Conservation (phyloP, 2,113 vertebrate genomes). For the Oncorhynchus keta region DNA sequence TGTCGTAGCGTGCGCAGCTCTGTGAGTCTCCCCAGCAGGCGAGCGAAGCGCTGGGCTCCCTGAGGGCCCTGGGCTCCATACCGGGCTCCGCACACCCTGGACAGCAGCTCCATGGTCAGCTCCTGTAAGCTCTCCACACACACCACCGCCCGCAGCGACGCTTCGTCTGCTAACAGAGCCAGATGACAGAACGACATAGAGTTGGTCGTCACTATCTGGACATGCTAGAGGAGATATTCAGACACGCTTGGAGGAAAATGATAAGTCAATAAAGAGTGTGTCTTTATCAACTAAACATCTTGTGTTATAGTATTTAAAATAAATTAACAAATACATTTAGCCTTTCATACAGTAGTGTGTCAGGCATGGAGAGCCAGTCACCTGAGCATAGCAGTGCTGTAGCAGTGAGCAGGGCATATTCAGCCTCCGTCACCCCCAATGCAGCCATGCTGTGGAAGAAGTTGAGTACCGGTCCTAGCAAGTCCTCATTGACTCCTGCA, state of each 20-base stretch:
- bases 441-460: conserved; percentile 91
- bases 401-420: conserved; percentile 89
- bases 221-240: neutral
- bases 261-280: too few relatives aligned
- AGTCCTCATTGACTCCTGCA: conserved; percentile 82
- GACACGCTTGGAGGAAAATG: neutral
- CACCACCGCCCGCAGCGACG: conserved; percentile 78
- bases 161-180: conserved; percentile 72
- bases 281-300: too few relatives aligned
- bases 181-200: neutral
- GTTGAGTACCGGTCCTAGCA: conserved; percentile 81
- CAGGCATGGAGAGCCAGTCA: conserved; percentile 45
- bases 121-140: conserved; percentile 90
- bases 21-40: conserved; percentile 83
- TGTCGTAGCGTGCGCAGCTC: conserved; percentile 87
- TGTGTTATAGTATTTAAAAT: too few relatives aligned
- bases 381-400: conserved; percentile 90
- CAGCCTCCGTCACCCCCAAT: conserved; percentile 81
- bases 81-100: conserved; percentile 80
- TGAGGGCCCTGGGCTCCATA: conserved; percentile 74
- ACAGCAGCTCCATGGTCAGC: conserved; percentile 84
- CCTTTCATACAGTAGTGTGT: neutral
- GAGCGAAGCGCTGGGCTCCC: conserved; percentile 83
- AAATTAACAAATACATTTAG: neutral
- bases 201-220: neutral